Percentiles rank a stretch among this genome's conserved stretches.
Conservation (phyloP, 1,140 invertebrate genomes). For the Cotesia typhae region DNA sequence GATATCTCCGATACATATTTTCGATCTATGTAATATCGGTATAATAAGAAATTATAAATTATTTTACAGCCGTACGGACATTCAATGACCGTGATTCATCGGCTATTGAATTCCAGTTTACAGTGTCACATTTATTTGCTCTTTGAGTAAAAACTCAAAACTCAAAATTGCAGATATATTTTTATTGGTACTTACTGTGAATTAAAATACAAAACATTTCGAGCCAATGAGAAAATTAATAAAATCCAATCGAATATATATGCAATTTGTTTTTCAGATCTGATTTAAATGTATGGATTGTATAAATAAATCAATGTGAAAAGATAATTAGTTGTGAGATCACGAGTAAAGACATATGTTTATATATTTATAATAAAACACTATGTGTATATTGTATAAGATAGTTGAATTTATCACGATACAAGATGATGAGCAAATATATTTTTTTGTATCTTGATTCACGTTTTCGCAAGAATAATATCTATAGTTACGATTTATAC, state of each 20-base stretch:
- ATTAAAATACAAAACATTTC: too few species aligned
- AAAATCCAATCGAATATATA: too few species aligned
- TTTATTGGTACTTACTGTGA: too few species aligned
- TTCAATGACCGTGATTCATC: neutral
- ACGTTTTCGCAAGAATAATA: conserved; percentile 13
- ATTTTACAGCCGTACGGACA: neutral
- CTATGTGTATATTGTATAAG: neutral
- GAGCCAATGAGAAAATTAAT: too few species aligned
- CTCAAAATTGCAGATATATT: too few species aligned
- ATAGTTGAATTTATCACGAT: conserved; percentile 14
- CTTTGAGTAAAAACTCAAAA: too few species aligned
- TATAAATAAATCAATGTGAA: conserved; percentile 13
- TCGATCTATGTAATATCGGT: neutral
- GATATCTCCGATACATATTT: conserved; percentile 13
- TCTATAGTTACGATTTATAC: conserved; percentile 2
- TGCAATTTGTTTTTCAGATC: conserved; percentile 4
- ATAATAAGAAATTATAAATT: neutral
- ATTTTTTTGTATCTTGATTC: conserved; percentile 27
- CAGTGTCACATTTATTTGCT: too few species aligned
- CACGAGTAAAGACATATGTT: conserved; percentile 4
- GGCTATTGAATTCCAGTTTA: neutral
- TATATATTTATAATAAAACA: conserved; percentile 3
- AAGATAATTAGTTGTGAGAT: neutral
- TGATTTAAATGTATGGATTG: neutral
- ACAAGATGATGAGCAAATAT: conserved; percentile 17